Conservation (phyloP, 1,140 invertebrate species). For the Lordiphosa stackelbergi region DNA sequence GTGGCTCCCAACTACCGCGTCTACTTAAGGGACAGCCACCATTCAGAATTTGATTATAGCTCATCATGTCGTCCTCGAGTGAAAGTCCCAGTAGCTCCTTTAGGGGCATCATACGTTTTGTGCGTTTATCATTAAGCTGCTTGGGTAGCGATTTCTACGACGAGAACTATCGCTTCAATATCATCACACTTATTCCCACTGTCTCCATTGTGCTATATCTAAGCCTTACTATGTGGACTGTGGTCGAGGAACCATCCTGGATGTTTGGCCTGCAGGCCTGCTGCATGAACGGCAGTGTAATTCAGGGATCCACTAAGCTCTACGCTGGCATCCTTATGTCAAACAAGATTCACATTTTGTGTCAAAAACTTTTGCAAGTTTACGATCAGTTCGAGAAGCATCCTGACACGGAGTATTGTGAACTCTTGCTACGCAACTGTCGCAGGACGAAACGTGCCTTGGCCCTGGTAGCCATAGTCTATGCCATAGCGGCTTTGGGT, state of each 20-base stretch:
- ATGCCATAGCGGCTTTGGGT: slow-evolving; percentile 6
- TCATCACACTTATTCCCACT: slow-evolving; percentile 13
- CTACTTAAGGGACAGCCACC: not conserved
- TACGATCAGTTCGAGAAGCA: slow-evolving; percentile 21
- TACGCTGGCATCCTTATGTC: not conserved
- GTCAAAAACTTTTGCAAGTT: not conserved
- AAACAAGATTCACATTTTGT: not conserved
- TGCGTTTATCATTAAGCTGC: slow-evolving; percentile 5
- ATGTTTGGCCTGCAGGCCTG: slow-evolving; percentile 28
- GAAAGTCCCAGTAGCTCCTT: slow-evolving; percentile 8
- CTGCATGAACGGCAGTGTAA: slow-evolving; percentile 29
- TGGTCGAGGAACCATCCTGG: slow-evolving; percentile 23
- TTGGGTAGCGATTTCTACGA: slow-evolving; percentile 32
- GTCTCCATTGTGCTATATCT: slow-evolving; percentile 14
- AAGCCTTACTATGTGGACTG: slow-evolving; percentile 25
- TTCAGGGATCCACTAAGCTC: slow-evolving; percentile 35
- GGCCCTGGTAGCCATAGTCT: slow-evolving; percentile 11
- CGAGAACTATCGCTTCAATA: slow-evolving; percentile 32
- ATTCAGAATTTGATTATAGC: not conserved
- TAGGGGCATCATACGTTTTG: slow-evolving; percentile 22
- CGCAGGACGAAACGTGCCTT: not conserved
- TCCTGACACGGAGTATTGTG: slow-evolving; percentile 10
- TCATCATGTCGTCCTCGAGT: not conserved
- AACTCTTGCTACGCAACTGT: slow-evolving; percentile 15
- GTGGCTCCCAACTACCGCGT: slow-evolving; percentile 5